Percentiles rank a stretch among this genome's conserved stretches.
phyloP scores from a whole-genome alignment of 2,888 invertebrate species.

The Hypomecis punctinalis region DNA sequence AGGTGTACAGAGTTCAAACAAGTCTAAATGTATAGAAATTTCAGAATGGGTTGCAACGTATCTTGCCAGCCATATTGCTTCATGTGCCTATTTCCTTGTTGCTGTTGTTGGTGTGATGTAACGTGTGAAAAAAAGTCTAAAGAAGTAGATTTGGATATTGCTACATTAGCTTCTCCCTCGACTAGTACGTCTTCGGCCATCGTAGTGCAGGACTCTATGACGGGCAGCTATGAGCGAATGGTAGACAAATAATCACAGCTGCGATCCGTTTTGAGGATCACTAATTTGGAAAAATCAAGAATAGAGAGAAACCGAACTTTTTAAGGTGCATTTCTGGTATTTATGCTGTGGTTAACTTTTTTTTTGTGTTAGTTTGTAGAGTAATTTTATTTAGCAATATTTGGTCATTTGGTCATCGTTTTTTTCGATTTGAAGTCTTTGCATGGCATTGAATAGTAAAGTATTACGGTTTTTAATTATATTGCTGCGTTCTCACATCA shows the following conservation, averaged over 20 bases:
- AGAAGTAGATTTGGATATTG: background rate
- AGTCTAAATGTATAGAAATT: background rate
- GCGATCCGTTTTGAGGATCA: background rate
- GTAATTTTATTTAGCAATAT: no score
- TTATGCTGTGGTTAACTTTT: background rate
- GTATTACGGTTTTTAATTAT: no score
- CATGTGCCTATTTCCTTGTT: conserved; percentile 27
- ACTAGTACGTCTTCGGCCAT: conserved; percentile 14
- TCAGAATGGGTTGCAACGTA: conserved; percentile 29
- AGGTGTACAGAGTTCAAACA: background rate
- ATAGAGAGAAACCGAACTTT: no score
- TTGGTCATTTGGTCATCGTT: no score
- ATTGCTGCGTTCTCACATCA: no score
- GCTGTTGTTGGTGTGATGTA: conserved; percentile 31
- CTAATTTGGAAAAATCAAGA: no score
- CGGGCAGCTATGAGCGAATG: conserved; percentile 12
- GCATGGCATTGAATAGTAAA: no score
- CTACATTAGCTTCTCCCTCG: conserved; percentile 8
- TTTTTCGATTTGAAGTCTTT: no score
- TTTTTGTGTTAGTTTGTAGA: no score
- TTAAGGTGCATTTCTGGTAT: background rate
- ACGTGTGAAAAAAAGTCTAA: conserved; percentile 20
- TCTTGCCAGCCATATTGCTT: conserved; percentile 33
- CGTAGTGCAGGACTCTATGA: conserved; percentile 9
- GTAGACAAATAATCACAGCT: background rate